Percentiles rank a stretch among this genome's conserved stretches.
Evolutionary conservation across 2,113 vertebrate genomes (phyloP).

Genomic region (Elephas maximus): DNA sequence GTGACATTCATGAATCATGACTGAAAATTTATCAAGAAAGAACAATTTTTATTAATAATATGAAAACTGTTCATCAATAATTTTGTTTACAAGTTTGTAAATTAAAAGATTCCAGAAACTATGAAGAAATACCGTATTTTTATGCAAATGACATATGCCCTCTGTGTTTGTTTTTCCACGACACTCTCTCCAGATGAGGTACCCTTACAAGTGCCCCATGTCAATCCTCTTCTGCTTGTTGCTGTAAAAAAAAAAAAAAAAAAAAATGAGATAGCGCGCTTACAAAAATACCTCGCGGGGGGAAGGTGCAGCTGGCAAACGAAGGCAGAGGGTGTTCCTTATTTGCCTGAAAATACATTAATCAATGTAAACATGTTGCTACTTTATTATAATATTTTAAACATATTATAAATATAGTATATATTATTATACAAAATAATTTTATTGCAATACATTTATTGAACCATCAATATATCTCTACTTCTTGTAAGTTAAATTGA

Average conservation of each 20-base stretch:
- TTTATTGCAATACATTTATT: constrained; percentile 17
- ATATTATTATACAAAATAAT: neutral
- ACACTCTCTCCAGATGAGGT: no score
- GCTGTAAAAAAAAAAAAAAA: no score
- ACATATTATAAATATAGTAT: neutral
- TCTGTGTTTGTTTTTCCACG: no score
- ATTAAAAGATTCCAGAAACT: constrained; percentile 3
- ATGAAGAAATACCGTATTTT: neutral
- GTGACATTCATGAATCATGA: neutral
- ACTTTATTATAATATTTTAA: neutral
- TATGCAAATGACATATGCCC: no score
- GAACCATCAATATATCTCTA: neutral
- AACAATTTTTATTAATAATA: constrained; percentile 30
- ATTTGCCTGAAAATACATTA: neutral
- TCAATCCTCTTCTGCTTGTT: no score
- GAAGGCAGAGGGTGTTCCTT: no score
- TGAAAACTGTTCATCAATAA: neutral
- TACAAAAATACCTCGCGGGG: no score
- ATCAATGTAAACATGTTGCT: neutral
- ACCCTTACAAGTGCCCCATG: no score
- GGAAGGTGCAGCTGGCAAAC: no score
- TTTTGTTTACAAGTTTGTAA: neutral
- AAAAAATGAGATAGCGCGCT: no score
- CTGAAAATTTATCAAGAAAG: constrained; percentile 12
- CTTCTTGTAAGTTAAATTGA: constrained; percentile 17